Evolutionary conservation across 2,113 vertebrate genomes (phyloP).

Genomic region (Brienomyrus brachyistius): DNA sequence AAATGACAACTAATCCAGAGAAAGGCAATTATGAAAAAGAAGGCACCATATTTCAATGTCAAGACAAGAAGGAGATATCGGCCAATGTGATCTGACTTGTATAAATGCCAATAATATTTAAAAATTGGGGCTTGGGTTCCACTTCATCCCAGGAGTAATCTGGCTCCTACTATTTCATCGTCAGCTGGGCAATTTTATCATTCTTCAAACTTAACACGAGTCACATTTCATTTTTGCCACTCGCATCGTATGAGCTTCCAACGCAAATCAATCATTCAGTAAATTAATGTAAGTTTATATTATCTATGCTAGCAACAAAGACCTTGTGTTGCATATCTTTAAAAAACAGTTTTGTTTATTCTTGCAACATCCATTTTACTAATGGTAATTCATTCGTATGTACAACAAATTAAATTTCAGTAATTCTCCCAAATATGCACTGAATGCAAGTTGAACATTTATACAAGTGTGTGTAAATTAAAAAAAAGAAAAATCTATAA

Average conservation of each 20-base stretch:
- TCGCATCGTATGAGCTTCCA: constrained; percentile 4
- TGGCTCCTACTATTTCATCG: constrained; percentile 36
- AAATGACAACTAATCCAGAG: constrained; percentile 3
- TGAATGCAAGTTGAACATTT: neutral
- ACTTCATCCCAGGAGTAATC: constrained; percentile 27
- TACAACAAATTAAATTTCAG: neutral
- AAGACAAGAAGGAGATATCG: constrained; percentile 13
- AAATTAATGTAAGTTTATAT: neutral
- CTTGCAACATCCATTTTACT: neutral
- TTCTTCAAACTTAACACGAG: constrained; percentile 34
- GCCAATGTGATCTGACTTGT: constrained; percentile 15
- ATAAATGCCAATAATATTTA: constrained; percentile 35
- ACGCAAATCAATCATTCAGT: neutral
- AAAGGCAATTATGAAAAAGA: constrained; percentile 14
- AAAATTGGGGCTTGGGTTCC: constrained; percentile 35
- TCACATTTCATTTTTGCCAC: constrained; percentile 30
- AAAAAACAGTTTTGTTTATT: neutral
- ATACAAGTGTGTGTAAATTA: neutral
- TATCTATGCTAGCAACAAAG: neutral
- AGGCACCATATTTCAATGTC: constrained; percentile 24
- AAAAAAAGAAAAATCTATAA: neutral
- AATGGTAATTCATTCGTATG: neutral
- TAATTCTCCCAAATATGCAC: neutral
- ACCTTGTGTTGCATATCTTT: neutral
- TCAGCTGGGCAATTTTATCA: constrained; percentile 36